Percentiles rank a stretch among this genome's conserved stretches.
Conservation (phyloP, 2,113 vertebrate species). For the Chrysochloris asiatica region DNA sequence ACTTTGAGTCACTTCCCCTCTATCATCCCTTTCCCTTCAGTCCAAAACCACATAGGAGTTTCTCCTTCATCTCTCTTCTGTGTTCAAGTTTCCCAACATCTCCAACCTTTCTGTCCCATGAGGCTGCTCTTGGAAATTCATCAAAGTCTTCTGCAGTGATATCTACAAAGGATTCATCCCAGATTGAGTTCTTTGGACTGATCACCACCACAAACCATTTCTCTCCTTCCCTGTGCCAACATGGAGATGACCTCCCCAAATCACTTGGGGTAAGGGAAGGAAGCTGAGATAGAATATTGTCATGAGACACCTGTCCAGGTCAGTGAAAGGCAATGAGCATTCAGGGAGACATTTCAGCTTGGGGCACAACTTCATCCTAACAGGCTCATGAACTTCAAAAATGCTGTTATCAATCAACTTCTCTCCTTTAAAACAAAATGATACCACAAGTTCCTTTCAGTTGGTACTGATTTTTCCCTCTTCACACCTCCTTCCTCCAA, state of each 20-base stretch:
- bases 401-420: no score
- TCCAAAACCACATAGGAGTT: neutral
- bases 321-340: no score
- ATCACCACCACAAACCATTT: neutral
- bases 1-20: neutral
- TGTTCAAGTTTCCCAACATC: neutral
- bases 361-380: neutral
- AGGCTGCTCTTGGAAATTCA: neutral
- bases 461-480: neutral
- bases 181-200: neutral
- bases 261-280: neutral
- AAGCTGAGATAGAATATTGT: neutral
- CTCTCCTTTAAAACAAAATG: neutral
- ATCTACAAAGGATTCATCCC: neutral
- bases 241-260: neutral
- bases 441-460: neutral
- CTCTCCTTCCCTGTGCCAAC: neutral
- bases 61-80: neutral
- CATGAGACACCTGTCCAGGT: neutral
- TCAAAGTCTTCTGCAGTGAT: neutral
- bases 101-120: fast-evolving
- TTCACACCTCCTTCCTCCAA: neutral
- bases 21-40: no score
- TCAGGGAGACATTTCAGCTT: no score
- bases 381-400: neutral